These are phyloP conservation scores for Sardinella longiceps DNA, from an alignment of 2,797 vertebrate species.

Conservation along the genomic window DNA sequence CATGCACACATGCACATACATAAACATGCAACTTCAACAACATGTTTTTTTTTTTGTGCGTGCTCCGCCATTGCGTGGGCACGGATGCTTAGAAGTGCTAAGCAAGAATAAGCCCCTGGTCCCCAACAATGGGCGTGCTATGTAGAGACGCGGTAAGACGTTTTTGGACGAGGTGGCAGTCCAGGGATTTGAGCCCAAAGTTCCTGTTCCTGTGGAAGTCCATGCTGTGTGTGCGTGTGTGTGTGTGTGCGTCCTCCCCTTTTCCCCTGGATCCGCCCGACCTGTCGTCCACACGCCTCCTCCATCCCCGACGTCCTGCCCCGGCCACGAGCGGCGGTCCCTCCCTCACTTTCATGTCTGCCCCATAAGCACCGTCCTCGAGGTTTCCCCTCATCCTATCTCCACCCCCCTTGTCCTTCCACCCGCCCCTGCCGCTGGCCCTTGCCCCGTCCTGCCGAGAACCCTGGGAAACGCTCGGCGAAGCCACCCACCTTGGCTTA, in stretches of 20 bases:
- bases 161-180: not conserved
- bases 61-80: constrained; percentile 21
- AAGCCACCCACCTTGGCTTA: constrained; percentile 71
- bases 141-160: not conserved
- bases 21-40: not conserved
- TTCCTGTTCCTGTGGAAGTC: not conserved
- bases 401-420: not conserved
- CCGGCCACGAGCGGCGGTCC: not conserved
- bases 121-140: not conserved
- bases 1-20: not conserved
- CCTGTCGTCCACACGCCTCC: not conserved
- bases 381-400: not conserved
- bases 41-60: not conserved
- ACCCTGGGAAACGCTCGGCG: constrained; percentile 69
- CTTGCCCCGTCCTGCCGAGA: constrained; percentile 55
- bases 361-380: constrained; percentile 14
- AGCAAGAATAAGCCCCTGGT: constrained; percentile 24
- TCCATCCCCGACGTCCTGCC: not conserved
- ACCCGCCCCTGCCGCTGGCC: constrained; percentile 40
- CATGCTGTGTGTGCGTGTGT: constrained; percentile 2
- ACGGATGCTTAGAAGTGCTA: constrained; percentile 36
- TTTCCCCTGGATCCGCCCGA: not conserved
- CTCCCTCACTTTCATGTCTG: constrained; percentile 1
- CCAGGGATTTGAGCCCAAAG: not conserved
- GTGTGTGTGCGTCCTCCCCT: too few relatives aligned